phyloP scores from a whole-genome alignment of 2,113 vertebrate genomes.

The Bombycilla garrulus region DNA sequence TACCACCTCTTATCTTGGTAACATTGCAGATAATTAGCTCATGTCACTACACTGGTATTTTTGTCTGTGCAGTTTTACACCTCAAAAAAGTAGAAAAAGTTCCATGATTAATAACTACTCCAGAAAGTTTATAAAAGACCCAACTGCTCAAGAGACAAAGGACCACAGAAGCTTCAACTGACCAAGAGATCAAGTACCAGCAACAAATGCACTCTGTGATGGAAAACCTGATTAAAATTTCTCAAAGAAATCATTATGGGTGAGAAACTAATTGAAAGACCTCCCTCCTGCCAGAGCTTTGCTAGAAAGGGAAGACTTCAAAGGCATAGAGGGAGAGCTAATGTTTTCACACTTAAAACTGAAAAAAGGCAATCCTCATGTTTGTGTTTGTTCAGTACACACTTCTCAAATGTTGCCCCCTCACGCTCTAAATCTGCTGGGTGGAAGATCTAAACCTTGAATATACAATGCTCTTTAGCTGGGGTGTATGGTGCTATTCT shows the following conservation, averaged over 20 bases:
- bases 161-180: conserved; percentile 29
- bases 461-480: conserved; percentile 59
- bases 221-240: conserved; percentile 70
- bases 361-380: conserved; percentile 54
- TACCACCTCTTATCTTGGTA: conserved; percentile 25
- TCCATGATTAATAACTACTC: conserved; percentile 17
- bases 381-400: conserved; percentile 66
- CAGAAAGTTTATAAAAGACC: conserved; percentile 43
- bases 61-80: not conserved
- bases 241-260: conserved; percentile 71
- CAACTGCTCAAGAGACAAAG: conserved; percentile 35
- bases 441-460: conserved; percentile 64
- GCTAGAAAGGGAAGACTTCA: conserved; percentile 57
- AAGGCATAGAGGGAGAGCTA: conserved; percentile 56
- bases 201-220: conserved; percentile 52
- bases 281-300: conserved; percentile 65
- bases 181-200: conserved; percentile 56
- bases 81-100: conserved; percentile 42
- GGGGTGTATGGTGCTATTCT: conserved; percentile 31
- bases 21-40: conserved; percentile 27
- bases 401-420: conserved; percentile 61
- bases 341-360: conserved; percentile 67
- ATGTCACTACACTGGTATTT: not conserved
- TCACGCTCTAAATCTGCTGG: conserved; percentile 52
- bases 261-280: conserved; percentile 66